Percentiles rank a stretch among this genome's conserved stretches.
Conservation (phyloP, 2,113 vertebrate genomes). For the Callaeas wilsoni region DNA sequence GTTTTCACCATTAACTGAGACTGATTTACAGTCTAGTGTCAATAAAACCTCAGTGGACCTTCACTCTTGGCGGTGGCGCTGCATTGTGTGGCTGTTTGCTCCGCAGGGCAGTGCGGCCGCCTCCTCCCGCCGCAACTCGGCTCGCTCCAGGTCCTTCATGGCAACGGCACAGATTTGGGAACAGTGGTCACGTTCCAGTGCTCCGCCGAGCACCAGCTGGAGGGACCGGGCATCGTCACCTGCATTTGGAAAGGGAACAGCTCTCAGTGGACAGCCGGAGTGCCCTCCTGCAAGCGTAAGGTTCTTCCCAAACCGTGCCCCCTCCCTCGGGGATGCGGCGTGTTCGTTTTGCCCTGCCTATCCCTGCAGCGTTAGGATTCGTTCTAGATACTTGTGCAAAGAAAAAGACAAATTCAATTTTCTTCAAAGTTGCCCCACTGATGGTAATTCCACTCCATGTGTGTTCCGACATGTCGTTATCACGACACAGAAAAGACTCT, state of each 20-base stretch:
- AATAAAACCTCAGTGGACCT: background rate
- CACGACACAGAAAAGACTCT: background rate
- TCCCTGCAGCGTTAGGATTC: accelerated
- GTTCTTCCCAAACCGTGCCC: background rate
- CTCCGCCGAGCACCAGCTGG: constrained; percentile 73
- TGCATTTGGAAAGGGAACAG: constrained; percentile 76
- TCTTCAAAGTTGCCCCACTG: background rate
- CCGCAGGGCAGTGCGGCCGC: constrained; percentile 73
- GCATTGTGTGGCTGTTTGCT: background rate
- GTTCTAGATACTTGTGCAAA: background rate
- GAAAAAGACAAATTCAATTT: background rate
- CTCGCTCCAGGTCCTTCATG: constrained; percentile 73
- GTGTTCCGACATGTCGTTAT: background rate
- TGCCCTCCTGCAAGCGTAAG: constrained; percentile 84
- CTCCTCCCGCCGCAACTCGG: constrained; percentile 73
- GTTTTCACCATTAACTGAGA: background rate
- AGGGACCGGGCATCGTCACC: constrained; percentile 72
- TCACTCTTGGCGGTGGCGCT: accelerated
- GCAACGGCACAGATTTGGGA: constrained; percentile 81
- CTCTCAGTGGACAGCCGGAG: constrained; percentile 78
- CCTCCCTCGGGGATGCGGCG: accelerated
- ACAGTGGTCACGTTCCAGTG: constrained; percentile 82
- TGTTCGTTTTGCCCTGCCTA: background rate
- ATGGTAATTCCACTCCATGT: background rate
- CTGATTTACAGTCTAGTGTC: background rate